Evolutionary conservation across 2,113 vertebrate genomes (phyloP).

Genomic region (Nestor notabilis): DNA sequence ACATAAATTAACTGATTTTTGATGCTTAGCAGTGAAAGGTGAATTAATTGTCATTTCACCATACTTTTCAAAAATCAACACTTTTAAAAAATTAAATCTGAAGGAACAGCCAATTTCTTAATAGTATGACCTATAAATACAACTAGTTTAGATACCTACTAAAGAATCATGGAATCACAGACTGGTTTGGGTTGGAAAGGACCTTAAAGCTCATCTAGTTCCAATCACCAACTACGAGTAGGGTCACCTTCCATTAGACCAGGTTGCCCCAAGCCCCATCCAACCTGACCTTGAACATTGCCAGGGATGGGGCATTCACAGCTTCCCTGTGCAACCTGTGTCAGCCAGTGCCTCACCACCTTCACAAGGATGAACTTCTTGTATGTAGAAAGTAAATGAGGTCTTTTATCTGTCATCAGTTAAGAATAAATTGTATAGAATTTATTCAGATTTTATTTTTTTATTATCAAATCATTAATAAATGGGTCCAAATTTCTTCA

Average conservation of each 20-base stretch:
- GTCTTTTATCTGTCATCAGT: not conserved
- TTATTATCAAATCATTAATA: not conserved
- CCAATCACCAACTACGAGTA: not conserved
- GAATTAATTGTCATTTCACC: not conserved
- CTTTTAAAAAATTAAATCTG: not conserved
- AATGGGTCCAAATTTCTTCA: not conserved
- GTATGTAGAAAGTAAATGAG: not conserved
- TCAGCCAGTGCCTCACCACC: not conserved
- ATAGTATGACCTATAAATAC: fast-evolving
- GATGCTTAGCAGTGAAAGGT: not conserved
- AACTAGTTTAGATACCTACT: not conserved
- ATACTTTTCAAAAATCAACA: not conserved
- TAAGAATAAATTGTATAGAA: not conserved
- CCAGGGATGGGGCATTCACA: not conserved
- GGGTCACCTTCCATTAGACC: not conserved
- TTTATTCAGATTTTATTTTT: not conserved
- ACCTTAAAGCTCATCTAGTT: not conserved
- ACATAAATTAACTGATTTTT: not conserved
- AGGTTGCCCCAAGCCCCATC: not conserved
- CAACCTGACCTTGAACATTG: not conserved
- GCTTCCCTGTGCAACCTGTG: not conserved
- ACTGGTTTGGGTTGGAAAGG: not conserved
- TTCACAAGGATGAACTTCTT: not conserved
- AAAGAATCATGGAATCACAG: not conserved
- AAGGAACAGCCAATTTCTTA: not conserved